Conservation (phyloP, 2,888 invertebrate species). For the Lepidocyrtinus sp. region DNA sequence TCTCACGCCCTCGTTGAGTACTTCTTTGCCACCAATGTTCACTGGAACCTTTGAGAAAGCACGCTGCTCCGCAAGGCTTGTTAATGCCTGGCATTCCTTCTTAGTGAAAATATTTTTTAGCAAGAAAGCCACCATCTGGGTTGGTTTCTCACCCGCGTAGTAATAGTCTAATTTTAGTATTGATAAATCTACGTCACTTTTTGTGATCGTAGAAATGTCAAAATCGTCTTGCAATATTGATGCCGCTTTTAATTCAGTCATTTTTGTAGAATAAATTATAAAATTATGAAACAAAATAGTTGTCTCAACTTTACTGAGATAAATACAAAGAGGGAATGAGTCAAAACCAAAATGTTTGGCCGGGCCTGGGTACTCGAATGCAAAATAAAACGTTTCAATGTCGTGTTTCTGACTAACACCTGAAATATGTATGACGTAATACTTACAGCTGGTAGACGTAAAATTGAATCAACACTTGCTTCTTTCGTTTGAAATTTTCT, state of each 20-base stretch:
- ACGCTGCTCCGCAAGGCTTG: constrained; percentile 33
- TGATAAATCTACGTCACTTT: constrained; percentile 17
- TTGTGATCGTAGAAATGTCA: neutral
- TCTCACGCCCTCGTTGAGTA: constrained; percentile 33
- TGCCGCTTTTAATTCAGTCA: neutral
- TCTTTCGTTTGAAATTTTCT: too few species aligned
- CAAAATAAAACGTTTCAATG: neutral
- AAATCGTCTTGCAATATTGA: neutral
- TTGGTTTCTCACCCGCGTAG: neutral
- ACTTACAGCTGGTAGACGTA: too few species aligned
- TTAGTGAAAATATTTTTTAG: constrained; percentile 54
- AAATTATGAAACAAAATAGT: neutral
- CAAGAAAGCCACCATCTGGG: constrained; percentile 46
- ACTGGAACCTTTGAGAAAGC: constrained; percentile 49
- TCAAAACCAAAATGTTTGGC: neutral
- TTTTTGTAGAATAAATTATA: neutral
- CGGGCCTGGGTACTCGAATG: neutral
- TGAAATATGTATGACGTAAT: neutral
- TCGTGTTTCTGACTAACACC: neutral
- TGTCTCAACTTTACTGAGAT: neutral
- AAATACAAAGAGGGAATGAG: neutral
- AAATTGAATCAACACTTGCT: too few species aligned
- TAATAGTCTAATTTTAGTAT: neutral
- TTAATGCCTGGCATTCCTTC: constrained; percentile 58
- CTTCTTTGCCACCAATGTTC: constrained; percentile 12